These are phyloP conservation scores for Eurytemora carolleeae DNA, from an alignment of 1,140 invertebrate species.

Conservation along the genomic window DNA sequence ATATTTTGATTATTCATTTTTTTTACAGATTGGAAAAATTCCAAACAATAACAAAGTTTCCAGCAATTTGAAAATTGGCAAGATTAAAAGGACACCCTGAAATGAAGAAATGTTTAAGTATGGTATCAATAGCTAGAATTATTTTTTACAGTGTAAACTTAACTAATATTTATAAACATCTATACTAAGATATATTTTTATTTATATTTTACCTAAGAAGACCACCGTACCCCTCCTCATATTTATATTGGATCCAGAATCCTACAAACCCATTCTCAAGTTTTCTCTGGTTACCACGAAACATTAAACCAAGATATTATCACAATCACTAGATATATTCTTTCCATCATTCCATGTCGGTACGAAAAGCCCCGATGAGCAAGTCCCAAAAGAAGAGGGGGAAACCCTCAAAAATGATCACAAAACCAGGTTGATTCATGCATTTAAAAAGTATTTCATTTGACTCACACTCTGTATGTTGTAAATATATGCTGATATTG, in stretches of 20 bases:
- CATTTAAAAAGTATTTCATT: too few species aligned
- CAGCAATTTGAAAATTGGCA: background rate
- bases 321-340: too few species aligned
- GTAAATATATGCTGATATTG: too few species aligned
- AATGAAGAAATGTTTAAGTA: background rate
- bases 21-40: background rate
- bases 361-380: too few species aligned
- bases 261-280: conserved; percentile 10
- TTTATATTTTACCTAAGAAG: background rate
- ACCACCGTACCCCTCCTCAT: conserved; percentile 10
- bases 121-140: background rate
- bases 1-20: too few species aligned
- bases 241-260: conserved; percentile 11
- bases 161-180: too few species aligned
- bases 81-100: background rate
- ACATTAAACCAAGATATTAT: too few species aligned
- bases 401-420: background rate
- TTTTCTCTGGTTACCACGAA: conserved; percentile 1
- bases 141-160: background rate
- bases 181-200: too few species aligned
- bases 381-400: too few species aligned
- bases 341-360: too few species aligned
- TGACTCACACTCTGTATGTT: too few species aligned
- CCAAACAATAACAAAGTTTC: background rate
- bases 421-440: background rate